Conservation (phyloP, 2,888 invertebrate genomes). For the Scaptomyza polygonia region DNA sequence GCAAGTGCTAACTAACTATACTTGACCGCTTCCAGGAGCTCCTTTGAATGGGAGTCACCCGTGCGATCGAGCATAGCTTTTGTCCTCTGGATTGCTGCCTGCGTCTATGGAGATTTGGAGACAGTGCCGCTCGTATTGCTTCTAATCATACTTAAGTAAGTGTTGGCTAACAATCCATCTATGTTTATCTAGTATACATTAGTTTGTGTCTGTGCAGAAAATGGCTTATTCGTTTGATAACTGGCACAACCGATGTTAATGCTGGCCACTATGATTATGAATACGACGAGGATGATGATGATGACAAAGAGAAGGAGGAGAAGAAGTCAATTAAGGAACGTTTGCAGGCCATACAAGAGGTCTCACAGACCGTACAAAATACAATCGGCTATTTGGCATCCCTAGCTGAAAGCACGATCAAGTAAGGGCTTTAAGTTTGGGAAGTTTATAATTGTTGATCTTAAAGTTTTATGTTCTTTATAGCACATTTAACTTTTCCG, state of each 20-base stretch:
- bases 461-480: neutral
- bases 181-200: neutral
- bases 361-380: conserved; percentile 98
- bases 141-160: conserved; percentile 89
- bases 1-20: neutral
- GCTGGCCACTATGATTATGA: conserved; percentile 86
- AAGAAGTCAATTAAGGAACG: conserved; percentile 97
- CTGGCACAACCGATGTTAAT: conserved; percentile 79
- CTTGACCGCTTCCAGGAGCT: conserved; percentile 88
- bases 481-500: conserved; percentile 98
- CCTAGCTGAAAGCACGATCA: conserved; percentile 96
- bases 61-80: conserved; percentile 93
- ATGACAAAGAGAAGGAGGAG: conserved; percentile 96
- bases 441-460: neutral
- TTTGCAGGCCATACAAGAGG: conserved; percentile 97
- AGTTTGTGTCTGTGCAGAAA: conserved; percentile 68
- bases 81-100: conserved; percentile 92
- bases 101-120: conserved; percentile 97
- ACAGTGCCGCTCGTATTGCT: conserved; percentile 95
- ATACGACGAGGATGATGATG: conserved; percentile 93
- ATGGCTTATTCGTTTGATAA: conserved; percentile 83
- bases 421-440: conserved; percentile 86
- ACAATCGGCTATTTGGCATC: conserved; percentile 97
- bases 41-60: conserved; percentile 98
- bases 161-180: neutral